Evolutionary conservation across 2,113 vertebrate species (phyloP), one percentile per base, ranked within the genome.

Genomic region (Eleginops maclovinus): DNA sequence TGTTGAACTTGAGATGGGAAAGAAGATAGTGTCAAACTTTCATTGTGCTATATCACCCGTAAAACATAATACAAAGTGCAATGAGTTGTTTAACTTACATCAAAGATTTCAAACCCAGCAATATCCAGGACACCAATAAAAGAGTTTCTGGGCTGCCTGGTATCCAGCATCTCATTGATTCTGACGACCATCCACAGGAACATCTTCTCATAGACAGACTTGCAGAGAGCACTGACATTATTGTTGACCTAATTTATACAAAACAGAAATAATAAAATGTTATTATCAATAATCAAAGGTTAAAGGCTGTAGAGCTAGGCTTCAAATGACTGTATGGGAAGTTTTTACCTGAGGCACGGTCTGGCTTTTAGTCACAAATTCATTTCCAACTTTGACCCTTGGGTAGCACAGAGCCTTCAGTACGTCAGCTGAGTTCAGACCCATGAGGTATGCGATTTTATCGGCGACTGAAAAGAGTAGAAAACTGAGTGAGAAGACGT

Each of bases 191-290:
- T 94, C 93, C 93, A 94, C 82, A 94, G 87, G 87, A 95, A 95
- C 94, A 95, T 95, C 78, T 95, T 95, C 90, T 95, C 95, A 87
- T 95, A 95, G 61, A 95, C 73, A 1, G 95, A 92, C 77, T 95
- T 95, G 76, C 74, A 90, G 76, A 95, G 91, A 62, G 95, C 94
- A 41, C 56, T 89, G 28, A 90, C 88, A 0, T 93, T 0, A 22
- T 95, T 95, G 81, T 87, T 79, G 43, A 89, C 88, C 88, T 89
- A 49, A 31, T 72, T 72, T 36, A 93, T 50, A 14, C 65, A 5
- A 83, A 7, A 14, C 15, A 65, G 31, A 6, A 55, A 22, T 53
- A 10, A 50, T n/a, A 10, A 3, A 44, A 43, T 13, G 31, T 68
- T 31, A 17, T 60, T 19, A 44, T n/a, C 1, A 59, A 36, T 36